Evolutionary conservation across 2,113 vertebrate genomes (phyloP).

Genomic region (Merops nubicus): DNA sequence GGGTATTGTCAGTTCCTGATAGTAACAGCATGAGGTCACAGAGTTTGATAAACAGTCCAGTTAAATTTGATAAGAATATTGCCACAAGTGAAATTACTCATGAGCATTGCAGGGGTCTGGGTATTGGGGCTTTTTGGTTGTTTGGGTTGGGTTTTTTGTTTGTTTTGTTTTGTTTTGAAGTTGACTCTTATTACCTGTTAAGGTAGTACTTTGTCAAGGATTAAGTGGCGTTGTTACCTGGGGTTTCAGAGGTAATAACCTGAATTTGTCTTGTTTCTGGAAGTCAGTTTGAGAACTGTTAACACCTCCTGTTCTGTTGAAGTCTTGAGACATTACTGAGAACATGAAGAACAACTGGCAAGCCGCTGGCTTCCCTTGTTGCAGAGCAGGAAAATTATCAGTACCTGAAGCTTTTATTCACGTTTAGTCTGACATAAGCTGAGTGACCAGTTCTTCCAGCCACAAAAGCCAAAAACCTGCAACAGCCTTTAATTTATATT

Average conservation of each 20-base stretch:
- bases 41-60: neutral
- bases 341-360: neutral
- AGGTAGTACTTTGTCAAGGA: neutral
- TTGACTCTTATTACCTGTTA: neutral
- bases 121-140: too few species aligned
- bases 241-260: neutral
- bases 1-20: neutral
- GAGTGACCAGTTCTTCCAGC: constrained; percentile 35
- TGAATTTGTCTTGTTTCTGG: neutral
- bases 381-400: neutral
- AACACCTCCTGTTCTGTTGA: neutral
- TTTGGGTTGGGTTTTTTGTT: neutral
- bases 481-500: neutral
- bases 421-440: neutral
- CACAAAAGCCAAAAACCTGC: neutral
- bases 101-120: neutral
- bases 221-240: neutral
- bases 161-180: neutral
- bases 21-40: neutral
- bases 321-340: neutral
- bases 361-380: neutral
- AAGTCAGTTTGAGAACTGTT: neutral
- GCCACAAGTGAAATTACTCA: neutral
- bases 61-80: neutral
- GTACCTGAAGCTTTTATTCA: neutral